Conservation (phyloP, 1,140 invertebrate genomes). For the Drosophila prosaltans region DNA sequence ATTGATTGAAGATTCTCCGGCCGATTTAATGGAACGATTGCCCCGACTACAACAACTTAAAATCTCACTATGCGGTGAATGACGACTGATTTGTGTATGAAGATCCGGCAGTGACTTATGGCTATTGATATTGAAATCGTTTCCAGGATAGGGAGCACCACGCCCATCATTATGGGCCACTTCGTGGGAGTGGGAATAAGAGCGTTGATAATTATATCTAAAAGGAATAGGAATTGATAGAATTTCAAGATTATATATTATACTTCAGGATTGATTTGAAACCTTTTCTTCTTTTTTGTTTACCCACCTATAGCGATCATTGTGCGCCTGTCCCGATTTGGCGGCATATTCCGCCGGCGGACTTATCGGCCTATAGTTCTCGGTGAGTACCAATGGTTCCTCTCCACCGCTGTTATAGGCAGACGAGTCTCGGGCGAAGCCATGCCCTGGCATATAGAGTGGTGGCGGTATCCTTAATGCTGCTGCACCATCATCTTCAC, state of each 20-base stretch:
- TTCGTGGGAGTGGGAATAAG: constrained; percentile 88
- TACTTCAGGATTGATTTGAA: too few species aligned
- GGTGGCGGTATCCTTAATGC: constrained; percentile 78
- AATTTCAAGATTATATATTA: too few species aligned
- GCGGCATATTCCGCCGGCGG: constrained; percentile 87
- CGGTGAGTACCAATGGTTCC: constrained; percentile 80
- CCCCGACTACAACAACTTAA: constrained; percentile 82
- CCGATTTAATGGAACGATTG: constrained; percentile 82
- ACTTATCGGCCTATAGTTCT: constrained; percentile 85
- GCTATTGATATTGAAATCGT: constrained; percentile 86
- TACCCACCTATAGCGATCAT: constrained; percentile 74
- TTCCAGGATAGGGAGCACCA: constrained; percentile 84
- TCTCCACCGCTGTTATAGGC: constrained; percentile 61
- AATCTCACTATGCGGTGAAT: constrained; percentile 84
- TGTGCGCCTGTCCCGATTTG: constrained; percentile 79
- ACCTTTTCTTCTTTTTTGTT: too few species aligned
- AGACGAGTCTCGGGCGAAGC: constrained; percentile 59
- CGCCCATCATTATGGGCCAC: constrained; percentile 79
- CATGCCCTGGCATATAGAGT: constrained; percentile 69
- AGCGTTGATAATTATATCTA: constrained; percentile 84
- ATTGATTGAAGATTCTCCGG: constrained; percentile 81
- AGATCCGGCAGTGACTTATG: constrained; percentile 94
- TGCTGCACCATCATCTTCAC: constrained; percentile 61
- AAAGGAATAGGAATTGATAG: background rate
- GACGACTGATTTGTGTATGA: constrained; percentile 87